Percentiles rank a stretch among this genome's conserved stretches.
Conservation (phyloP, 30 jellyfish, hydroid and myxozoan genomes). For the Nemopilema nomurai region DNA sequence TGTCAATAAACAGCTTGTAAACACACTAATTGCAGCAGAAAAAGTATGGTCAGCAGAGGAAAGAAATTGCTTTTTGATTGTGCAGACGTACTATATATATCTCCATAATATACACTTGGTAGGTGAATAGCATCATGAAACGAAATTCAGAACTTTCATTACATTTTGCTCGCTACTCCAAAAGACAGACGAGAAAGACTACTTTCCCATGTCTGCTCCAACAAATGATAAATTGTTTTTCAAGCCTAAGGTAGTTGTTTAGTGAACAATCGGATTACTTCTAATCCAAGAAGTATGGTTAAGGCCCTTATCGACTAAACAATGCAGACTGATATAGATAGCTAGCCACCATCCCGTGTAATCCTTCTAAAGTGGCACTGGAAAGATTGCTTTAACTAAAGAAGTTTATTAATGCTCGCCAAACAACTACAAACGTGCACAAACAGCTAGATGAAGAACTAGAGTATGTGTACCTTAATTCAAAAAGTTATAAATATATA, state of each 20-base stretch:
- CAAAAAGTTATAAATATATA: no score
- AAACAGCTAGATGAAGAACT: no score
- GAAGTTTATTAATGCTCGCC: slow-evolving; percentile 22
- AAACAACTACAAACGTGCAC: background rate
- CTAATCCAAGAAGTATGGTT: slow-evolving; percentile 21
- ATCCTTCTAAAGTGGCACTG: slow-evolving; percentile 41
- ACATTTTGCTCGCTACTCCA: no score
- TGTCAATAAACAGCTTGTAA: background rate
- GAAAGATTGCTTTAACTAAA: slow-evolving; percentile 2
- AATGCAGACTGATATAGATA: slow-evolving; percentile 1
- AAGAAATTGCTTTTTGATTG: no score
- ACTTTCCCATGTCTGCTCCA: background rate
- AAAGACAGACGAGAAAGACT: background rate
- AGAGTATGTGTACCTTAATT: no score
- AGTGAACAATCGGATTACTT: slow-evolving; percentile 26
- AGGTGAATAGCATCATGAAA: no score
- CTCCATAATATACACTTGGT: no score
- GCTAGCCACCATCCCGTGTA: slow-evolving; percentile 21
- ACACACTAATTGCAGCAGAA: background rate
- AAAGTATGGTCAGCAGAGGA: no score
- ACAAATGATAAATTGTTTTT: background rate
- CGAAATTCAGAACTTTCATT: no score
- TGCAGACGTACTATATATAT: no score
- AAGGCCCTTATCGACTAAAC: slow-evolving; percentile 23
- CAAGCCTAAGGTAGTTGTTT: slow-evolving; percentile 3